These are phyloP conservation scores for Zapornia atra DNA, from an alignment of 2,113 vertebrate genomes.

Conservation along the genomic window DNA sequence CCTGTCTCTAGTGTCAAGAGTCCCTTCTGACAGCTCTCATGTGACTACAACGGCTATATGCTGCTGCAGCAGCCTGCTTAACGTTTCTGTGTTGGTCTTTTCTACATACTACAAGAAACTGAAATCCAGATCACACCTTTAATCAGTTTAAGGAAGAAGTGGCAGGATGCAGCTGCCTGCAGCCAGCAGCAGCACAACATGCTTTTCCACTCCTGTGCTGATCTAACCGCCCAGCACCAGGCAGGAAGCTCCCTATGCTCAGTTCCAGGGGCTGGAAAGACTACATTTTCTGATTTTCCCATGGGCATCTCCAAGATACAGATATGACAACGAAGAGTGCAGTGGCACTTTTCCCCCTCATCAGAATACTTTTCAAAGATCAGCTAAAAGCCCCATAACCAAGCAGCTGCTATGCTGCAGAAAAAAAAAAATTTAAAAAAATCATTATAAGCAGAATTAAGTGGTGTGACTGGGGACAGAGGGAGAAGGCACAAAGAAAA, in stretches of 20 bases:
- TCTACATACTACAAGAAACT: not conserved
- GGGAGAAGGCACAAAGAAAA: not conserved
- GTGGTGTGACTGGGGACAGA: not conserved
- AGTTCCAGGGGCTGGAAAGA: not conserved
- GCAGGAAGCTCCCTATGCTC: not conserved
- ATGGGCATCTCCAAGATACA: not conserved
- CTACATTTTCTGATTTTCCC: not conserved
- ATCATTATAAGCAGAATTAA: not conserved
- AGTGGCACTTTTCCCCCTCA: not conserved
- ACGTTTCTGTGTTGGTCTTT: not conserved
- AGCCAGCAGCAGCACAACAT: not conserved
- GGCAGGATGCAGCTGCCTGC: not conserved
- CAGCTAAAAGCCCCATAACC: not conserved
- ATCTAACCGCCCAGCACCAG: accelerated
- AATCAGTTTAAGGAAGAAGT: not conserved
- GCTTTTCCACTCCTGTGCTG: not conserved
- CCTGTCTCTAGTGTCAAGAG: not conserved
- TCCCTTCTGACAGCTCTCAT: not conserved
- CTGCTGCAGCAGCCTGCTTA: not conserved
- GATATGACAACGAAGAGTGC: not conserved
- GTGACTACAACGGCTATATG: not conserved
- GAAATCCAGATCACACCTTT: not conserved
- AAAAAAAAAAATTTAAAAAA: not conserved
- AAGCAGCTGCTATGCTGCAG: not conserved
- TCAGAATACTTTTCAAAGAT: not conserved